phyloP scores from a whole-genome alignment of 1,140 invertebrate species.

The Hormaphis cornu region DNA sequence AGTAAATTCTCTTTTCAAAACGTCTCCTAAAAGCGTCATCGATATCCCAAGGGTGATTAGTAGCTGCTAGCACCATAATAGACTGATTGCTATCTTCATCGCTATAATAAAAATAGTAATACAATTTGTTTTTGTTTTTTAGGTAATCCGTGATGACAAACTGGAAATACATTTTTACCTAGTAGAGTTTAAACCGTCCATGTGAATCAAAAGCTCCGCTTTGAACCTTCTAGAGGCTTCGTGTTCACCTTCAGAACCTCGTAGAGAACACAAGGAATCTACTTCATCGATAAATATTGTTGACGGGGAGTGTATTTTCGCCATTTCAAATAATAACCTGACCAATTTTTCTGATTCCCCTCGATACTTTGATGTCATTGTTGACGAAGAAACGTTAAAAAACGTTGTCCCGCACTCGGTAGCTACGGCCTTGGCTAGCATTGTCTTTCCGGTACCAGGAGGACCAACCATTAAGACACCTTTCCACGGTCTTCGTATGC shows the following conservation, averaged over 20 bases:
- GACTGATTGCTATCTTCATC: constrained; percentile 45
- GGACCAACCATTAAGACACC: constrained; percentile 79
- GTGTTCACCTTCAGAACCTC: constrained; percentile 58
- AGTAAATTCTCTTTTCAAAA: constrained; percentile 64
- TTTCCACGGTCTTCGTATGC: constrained; percentile 78
- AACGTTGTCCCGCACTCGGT: constrained; percentile 71
- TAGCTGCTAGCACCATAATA: constrained; percentile 61
- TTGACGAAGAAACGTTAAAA: constrained; percentile 61
- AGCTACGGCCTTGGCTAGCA: constrained; percentile 97
- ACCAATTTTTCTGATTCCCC: constrained; percentile 69
- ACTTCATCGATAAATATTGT: constrained; percentile 70
- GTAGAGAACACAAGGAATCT: constrained; percentile 56
- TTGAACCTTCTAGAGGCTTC: constrained; percentile 62
- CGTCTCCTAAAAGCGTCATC: constrained; percentile 60
- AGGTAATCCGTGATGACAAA: too few species aligned
- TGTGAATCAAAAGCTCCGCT: constrained; percentile 62
- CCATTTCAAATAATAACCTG: constrained; percentile 61
- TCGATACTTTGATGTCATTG: constrained; percentile 61
- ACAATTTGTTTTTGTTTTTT: too few species aligned
- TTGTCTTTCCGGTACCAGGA: constrained; percentile 90
- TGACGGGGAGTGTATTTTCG: constrained; percentile 58
- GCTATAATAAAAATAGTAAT: constrained; percentile 33
- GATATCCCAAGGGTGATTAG: constrained; percentile 67
- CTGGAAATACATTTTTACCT: constrained; percentile 15
- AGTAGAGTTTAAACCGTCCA: constrained; percentile 51